These are phyloP conservation scores for Ahaetulla prasina DNA, from an alignment of 2,113 vertebrate species.

Conservation along the genomic window DNA sequence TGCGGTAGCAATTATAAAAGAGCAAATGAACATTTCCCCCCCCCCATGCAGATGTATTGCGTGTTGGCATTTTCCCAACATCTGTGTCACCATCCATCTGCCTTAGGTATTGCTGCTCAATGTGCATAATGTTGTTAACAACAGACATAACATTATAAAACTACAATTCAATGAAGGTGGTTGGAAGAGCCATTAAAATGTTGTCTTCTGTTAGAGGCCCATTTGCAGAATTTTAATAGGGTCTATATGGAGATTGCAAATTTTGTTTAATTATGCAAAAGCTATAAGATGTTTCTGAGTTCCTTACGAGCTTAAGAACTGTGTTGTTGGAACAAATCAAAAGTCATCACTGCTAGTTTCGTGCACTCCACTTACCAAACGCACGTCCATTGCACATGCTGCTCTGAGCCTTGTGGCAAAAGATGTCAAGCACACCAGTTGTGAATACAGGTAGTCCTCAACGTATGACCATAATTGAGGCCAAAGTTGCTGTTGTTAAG, in stretches of 20 bases:
- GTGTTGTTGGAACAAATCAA: not conserved
- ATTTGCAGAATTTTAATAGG: constrained; percentile 22
- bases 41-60: not conserved
- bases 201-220: not conserved
- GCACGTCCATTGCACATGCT: not conserved
- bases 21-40: not conserved
- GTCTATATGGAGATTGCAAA: not conserved
- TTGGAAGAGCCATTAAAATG: constrained; percentile 46
- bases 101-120: constrained; percentile 18
- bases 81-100: constrained; percentile 40
- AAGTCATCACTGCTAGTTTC: not conserved
- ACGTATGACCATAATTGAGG: too few relatives aligned
- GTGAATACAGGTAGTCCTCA: not conserved
- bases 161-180: constrained; percentile 7
- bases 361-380: not conserved
- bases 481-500: too few relatives aligned
- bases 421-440: not conserved
- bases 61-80: constrained; percentile 14
- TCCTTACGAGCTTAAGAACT: not conserved
- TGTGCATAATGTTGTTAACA: constrained; percentile 11
- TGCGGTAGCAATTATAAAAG: constrained; percentile 23
- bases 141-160: constrained; percentile 10
- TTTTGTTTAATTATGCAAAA: not conserved
- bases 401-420: not conserved
- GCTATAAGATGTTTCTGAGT: not conserved